Percentiles rank a stretch among this genome's conserved stretches.
phyloP scores from a whole-genome alignment of 2,113 vertebrate genomes.

The Brienomyrus brachyistius region DNA sequence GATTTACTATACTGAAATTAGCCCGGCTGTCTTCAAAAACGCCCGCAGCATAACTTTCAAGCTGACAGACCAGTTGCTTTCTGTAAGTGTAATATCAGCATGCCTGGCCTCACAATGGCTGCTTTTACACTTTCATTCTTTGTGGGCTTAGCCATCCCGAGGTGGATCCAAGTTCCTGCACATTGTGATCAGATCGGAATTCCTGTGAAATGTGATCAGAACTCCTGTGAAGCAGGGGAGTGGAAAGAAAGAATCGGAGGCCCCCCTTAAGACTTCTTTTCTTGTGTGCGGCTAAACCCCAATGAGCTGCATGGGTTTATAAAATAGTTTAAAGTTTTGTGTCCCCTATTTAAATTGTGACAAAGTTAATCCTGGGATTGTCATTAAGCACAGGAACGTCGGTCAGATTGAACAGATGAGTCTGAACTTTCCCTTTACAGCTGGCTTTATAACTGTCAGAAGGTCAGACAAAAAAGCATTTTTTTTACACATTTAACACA shows the following conservation, averaged over 20 bases:
- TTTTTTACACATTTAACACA: neutral
- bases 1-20: constrained; percentile 6
- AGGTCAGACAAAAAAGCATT: too few species aligned
- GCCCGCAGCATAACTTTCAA: neutral
- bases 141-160: constrained; percentile 17
- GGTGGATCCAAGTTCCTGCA: constrained; percentile 11
- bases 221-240: neutral
- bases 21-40: neutral
- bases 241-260: neutral
- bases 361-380: constrained; percentile 44
- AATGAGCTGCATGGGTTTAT: constrained; percentile 17
- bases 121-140: constrained; percentile 9
- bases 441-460: neutral
- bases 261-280: constrained; percentile 23
- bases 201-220: constrained; percentile 28
- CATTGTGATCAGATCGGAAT: constrained; percentile 15
- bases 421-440: neutral
- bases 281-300: constrained; percentile 21
- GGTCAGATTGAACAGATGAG: constrained; percentile 30
- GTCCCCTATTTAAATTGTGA: constrained; percentile 41
- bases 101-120: constrained; percentile 12
- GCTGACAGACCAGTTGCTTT: constrained; percentile 19
- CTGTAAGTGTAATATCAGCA: constrained; percentile 14
- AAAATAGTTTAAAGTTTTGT: constrained; percentile 22
- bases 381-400: constrained; percentile 42